These are phyloP conservation scores for Diadumene lineata DNA, from an alignment of 92 coral and sea anemone genomes.

Conservation along the genomic window DNA sequence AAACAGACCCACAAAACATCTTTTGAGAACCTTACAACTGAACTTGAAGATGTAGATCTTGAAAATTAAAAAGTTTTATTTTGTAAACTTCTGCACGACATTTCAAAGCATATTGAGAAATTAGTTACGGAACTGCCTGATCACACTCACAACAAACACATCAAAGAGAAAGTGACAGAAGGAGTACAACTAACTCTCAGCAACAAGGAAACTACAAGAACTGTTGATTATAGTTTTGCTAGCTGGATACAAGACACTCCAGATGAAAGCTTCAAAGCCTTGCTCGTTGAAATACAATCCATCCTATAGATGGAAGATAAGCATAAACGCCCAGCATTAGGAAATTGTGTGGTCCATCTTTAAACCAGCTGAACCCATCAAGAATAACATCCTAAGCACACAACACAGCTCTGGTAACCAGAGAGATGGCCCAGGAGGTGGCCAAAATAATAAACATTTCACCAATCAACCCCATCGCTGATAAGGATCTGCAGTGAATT, in stretches of 20 bases:
- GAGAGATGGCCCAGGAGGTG: too few species aligned
- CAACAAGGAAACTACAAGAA: constrained; percentile 3
- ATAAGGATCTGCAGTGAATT: too few species aligned
- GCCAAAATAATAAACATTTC: too few species aligned
- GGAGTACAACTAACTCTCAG: background rate
- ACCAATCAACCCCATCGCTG: too few species aligned
- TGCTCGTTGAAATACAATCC: too few species aligned
- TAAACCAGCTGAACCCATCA: too few species aligned
- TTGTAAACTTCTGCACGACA: constrained; percentile 56
- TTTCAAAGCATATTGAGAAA: constrained; percentile 46
- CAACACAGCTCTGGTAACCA: too few species aligned
- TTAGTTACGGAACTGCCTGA: constrained; percentile 21
- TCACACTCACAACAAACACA: background rate
- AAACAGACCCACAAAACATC: constrained; percentile 4
- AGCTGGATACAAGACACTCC: background rate
- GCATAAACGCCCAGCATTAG: too few species aligned
- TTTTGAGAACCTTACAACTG: constrained; percentile 12
- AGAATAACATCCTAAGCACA: too few species aligned
- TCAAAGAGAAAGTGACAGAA: background rate
- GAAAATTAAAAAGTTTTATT: constrained; percentile 32
- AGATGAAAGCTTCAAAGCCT: too few species aligned
- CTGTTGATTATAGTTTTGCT: background rate
- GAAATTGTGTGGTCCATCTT: too few species aligned
- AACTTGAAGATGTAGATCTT: constrained; percentile 8
- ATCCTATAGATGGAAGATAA: too few species aligned